Evolutionary conservation across 2,797 vertebrate genomes (phyloP), one percentile per base, ranked within the genome.

Genomic region (Peromyscus eremicus): DNA sequence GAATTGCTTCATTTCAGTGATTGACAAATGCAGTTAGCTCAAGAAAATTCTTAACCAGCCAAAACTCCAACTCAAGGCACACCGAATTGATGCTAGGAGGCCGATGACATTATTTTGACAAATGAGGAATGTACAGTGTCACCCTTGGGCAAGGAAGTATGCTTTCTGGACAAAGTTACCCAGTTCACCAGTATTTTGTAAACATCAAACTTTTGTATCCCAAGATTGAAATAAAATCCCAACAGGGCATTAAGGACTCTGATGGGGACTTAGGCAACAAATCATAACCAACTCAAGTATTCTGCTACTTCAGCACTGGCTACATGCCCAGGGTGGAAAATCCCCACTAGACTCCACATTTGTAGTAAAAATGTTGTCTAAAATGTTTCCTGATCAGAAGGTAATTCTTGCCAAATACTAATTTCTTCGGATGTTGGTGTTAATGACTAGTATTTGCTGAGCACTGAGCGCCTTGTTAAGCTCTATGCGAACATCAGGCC

Each of bases 81-180:
- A 84, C 64, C 81, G 85, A 97, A 94, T 55, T 92, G 64, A 80
- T 86, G 66, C 37, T 8, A 62, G 80, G 17, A 94, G 89, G 83
- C 76, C 46, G 46, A 80, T 27, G 88, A 87, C 95, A 96, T 95
- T 95, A 95, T 92, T 96, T 94, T 97, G 97, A 97, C 89, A 96
- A 96, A 97, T 82, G 89, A 94, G 37, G 43, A 96, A 80, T 86
- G 27, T 75, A 64, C 29, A 49, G 29, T 94, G 91, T 95, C 91
- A 92, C 89, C 71, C 75, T 29, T 85, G 71, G 89, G 86, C 40
- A 70, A 95, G 52, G 23, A 89, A 94, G 62, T 43, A 49, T 94
- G 89, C 29, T 95, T 92, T 94, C 92, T 87, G 55, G 91, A 89
- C 71, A 62, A 91, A 96, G 91, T 89, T 95, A 40, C 19, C 80